phyloP scores from a whole-genome alignment of 2,888 invertebrate species.

The Macrosoma leucophasiata region DNA sequence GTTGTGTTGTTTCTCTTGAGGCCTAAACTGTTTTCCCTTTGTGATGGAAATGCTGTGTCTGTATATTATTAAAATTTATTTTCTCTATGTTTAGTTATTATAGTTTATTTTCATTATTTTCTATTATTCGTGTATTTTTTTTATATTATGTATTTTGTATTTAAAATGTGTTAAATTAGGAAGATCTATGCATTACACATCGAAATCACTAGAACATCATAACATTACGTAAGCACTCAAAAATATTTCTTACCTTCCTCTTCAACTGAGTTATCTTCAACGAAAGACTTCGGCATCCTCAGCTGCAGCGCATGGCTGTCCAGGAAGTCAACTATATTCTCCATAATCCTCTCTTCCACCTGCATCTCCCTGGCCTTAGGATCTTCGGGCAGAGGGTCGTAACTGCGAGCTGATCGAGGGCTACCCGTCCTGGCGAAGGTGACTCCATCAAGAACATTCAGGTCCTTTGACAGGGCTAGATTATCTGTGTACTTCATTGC shows the following conservation, averaged over 20 bases:
- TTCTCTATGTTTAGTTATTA: no score
- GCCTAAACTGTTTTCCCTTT: no score
- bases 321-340: constrained; percentile 62
- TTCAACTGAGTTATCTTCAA: constrained; percentile 62
- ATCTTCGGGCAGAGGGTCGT: constrained; percentile 59
- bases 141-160: no score
- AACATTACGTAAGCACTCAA: background rate
- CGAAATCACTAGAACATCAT: no score
- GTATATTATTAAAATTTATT: no score
- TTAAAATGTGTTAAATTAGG: no score
- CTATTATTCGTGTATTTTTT: no score
- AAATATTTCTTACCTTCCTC: constrained; percentile 53
- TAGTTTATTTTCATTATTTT: no score
- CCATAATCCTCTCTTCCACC: constrained; percentile 65
- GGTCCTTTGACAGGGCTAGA: constrained; percentile 57
- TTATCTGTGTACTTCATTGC: constrained; percentile 67
- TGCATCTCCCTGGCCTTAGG: constrained; percentile 58
- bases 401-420: constrained; percentile 60
- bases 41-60: no score
- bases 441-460: constrained; percentile 58
- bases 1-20: no score
- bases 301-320: constrained; percentile 60
- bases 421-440: constrained; percentile 58
- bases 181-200: no score
- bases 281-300: constrained; percentile 64